phyloP scores from a whole-genome alignment of 2,797 vertebrate species.

The Dipus sagitta region DNA sequence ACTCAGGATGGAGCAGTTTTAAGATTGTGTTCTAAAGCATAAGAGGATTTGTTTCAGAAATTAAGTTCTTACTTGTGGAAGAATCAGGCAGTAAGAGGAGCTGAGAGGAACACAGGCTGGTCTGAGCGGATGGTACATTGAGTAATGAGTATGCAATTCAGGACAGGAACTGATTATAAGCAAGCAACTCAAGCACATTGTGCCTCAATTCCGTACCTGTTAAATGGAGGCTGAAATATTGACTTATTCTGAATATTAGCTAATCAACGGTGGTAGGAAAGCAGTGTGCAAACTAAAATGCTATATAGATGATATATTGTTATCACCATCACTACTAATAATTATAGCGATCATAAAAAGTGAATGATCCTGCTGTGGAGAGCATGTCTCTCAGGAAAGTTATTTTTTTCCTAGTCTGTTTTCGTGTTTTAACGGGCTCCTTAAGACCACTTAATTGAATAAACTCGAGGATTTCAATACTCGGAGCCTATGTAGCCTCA shows the following conservation, averaged over 20 bases:
- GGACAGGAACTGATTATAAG: slow-evolving; percentile 6
- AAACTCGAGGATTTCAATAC: slow-evolving; percentile 9
- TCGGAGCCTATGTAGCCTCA: not conserved
- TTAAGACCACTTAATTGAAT: slow-evolving; percentile 78
- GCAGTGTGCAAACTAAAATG: slow-evolving; percentile 75
- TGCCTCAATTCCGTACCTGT: slow-evolving; percentile 78
- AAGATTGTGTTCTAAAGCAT: not conserved
- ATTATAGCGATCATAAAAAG: slow-evolving; percentile 83
- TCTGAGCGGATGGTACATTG: not conserved
- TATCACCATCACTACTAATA: slow-evolving; percentile 81
- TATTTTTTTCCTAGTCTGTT: slow-evolving; percentile 83
- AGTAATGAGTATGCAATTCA: not conserved
- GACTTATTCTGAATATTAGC: slow-evolving; percentile 81
- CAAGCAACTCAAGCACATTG: not conserved
- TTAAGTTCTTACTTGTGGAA: not conserved
- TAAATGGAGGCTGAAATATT: slow-evolving; percentile 75
- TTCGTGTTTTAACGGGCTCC: slow-evolving; percentile 76
- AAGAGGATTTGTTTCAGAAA: slow-evolving; percentile 30
- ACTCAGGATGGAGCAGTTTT: not conserved
- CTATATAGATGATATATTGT: slow-evolving; percentile 82
- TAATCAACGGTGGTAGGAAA: slow-evolving; percentile 79
- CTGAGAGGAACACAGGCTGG: not conserved
- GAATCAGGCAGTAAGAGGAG: not conserved
- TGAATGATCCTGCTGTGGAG: slow-evolving; percentile 80
- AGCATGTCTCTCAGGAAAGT: slow-evolving; percentile 79